Evolutionary conservation across 2,888 invertebrate genomes (phyloP).

Genomic region (Ophraella communa): DNA sequence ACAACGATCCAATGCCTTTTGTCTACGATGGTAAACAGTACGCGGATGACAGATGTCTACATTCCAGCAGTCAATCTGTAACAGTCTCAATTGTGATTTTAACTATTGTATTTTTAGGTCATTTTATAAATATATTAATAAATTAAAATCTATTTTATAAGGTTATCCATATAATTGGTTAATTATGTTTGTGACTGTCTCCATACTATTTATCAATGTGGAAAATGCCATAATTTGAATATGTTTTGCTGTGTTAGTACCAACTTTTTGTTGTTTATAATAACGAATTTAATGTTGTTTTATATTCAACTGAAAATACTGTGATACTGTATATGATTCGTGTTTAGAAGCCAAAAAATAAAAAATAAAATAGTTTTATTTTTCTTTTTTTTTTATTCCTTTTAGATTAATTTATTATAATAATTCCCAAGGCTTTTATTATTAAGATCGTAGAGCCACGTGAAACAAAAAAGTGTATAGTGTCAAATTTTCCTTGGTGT

Average conservation of each 20-base stretch:
- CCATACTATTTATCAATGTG: no score
- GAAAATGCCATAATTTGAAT: slow-evolving; percentile 9
- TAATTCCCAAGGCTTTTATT: neutral
- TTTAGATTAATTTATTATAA: no score
- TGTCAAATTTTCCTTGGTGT: no score
- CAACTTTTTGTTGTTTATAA: no score
- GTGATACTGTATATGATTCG: neutral
- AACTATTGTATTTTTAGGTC: neutral
- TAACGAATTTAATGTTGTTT: neutral
- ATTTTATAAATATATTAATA: neutral
- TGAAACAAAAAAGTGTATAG: no score
- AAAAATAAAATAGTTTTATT: neutral
- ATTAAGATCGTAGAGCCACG: no score
- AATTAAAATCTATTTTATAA: neutral
- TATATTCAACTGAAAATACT: neutral
- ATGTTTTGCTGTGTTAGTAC: no score
- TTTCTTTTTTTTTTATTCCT: neutral
- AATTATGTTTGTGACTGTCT: no score
- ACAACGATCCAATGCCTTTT: slow-evolving; percentile 50
- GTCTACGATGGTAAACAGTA: slow-evolving; percentile 40
- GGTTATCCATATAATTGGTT: no score
- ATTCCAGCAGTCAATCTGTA: neutral
- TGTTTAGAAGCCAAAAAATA: neutral
- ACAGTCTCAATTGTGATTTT: neutral
- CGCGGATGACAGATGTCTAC: slow-evolving; percentile 37